Evolutionary conservation across 2,113 vertebrate genomes (phyloP), one percentile per base, ranked within the genome.

Genomic region (Pholis gunnellus): DNA sequence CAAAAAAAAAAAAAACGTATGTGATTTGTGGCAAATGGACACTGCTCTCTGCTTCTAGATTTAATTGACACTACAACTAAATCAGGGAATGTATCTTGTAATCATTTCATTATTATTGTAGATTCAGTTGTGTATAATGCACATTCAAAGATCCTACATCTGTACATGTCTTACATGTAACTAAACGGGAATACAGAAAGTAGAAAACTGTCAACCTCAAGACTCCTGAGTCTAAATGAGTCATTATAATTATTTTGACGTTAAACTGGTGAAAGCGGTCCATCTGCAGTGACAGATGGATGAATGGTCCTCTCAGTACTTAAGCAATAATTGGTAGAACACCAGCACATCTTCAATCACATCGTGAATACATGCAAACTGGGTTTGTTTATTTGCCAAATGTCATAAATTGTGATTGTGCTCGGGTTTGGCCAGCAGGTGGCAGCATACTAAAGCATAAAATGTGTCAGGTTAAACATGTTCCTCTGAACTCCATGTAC

Each of bases 341-440:
- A 63, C 1, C 6, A 27, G 60, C 59, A 38, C 6, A 0, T 44
- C 42, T 14, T 15, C 5, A 61, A 7, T 40, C 20, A 22, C 25
- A 5, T 1, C n/a, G 9, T 25, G 17, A 25, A 40, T 6, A 9
- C 18, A 22, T 48, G 70, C 38, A 71, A 59, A 60, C 27, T 0
- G 25, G 4, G 27, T 38, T 38, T 67, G n/a, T 27, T 15, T 34
- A 27, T 22, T 61, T 52, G 1, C 9, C n/a, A 25, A 17, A 36
- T 25, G 22, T 44, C 38, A 36, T 8, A 0, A 44, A 9, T 13
- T 50, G 18, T 52, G 7, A 34, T 14, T 34, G 46, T 48, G 20
- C n/a, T 22, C 14, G 22, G 13, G 9, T 71, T n/a, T 78, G 52
- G 5, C 94, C 95, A 95, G 89, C 85, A 96, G 95, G 91, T 91